Percentiles rank a stretch among this genome's conserved stretches.
Conservation (phyloP, 2,888 invertebrate species). For the Melipona bicolor region DNA sequence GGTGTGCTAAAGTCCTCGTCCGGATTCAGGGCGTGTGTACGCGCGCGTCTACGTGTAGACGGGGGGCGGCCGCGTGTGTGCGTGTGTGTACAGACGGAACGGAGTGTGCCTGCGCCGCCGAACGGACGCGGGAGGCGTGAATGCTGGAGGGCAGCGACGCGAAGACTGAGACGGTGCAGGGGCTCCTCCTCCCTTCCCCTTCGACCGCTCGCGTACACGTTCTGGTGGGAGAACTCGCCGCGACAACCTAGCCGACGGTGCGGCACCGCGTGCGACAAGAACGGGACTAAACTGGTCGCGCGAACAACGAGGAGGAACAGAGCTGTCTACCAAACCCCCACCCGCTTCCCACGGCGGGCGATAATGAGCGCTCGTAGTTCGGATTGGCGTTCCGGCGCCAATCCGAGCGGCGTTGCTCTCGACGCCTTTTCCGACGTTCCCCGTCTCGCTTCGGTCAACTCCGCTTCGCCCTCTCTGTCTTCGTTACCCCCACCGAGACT, state of each 20-base stretch:
- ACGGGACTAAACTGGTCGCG: conserved; percentile 15
- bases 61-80: conserved; percentile 53
- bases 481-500: conserved; percentile 50
- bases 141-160: conserved; percentile 83
- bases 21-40: conserved; percentile 72
- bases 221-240: conserved; percentile 61
- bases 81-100: conserved; percentile 66
- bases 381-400: conserved; percentile 84
- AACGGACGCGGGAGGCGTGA: conserved; percentile 83
- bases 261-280: conserved; percentile 21
- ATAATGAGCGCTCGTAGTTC: conserved; percentile 82
- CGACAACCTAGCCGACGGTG: conserved; percentile 40
- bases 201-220: conserved; percentile 37
- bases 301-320: conserved; percentile 73
- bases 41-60: conserved; percentile 59
- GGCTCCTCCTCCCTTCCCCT: conserved; percentile 83
- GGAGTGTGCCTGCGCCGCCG: conserved; percentile 75
- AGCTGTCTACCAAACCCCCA: conserved; percentile 80
- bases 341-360: conserved; percentile 80
- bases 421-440: conserved; percentile 85
- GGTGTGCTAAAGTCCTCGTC: conserved; percentile 82
- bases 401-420: conserved; percentile 84
- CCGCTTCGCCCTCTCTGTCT: conserved; percentile 33
- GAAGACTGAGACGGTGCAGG: conserved; percentile 80
- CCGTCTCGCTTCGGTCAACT: conserved; percentile 45